These are phyloP conservation scores for Celastrina argiolus DNA, from an alignment of 2,888 invertebrate genomes.

Conservation along the genomic window DNA sequence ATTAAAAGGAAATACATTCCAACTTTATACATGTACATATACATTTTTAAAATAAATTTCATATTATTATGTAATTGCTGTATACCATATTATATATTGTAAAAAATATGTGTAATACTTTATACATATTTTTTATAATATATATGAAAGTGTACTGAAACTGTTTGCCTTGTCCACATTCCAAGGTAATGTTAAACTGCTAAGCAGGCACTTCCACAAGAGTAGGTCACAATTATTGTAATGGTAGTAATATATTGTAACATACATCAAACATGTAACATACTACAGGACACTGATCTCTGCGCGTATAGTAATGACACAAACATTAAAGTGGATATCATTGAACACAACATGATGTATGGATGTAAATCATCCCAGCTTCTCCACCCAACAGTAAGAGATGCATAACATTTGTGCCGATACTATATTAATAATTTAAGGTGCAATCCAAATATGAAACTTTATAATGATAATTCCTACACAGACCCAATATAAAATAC, in stretches of 20 bases:
- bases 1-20: conserved; percentile 29
- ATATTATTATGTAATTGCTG: conserved; percentile 35
- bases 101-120: too few species aligned
- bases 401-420: conserved; percentile 1
- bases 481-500: conserved; percentile 68
- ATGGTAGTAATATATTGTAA: conserved; percentile 24
- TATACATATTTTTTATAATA: too few species aligned
- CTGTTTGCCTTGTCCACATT: conserved; percentile 30
- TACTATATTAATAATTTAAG: conserved; percentile 11
- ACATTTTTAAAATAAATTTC: conserved; percentile 39
- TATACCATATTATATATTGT: too few species aligned
- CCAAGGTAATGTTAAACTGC: conserved; percentile 32
- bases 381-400: neutral
- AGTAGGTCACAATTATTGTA: conserved; percentile 36
- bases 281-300: conserved; percentile 41
- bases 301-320: conserved; percentile 28
- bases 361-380: neutral
- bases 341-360: neutral
- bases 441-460: conserved; percentile 57
- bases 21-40: conserved; percentile 36
- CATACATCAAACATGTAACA: conserved; percentile 27
- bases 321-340: neutral
- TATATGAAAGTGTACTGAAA: conserved; percentile 31
- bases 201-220: conserved; percentile 54
- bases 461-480: conserved; percentile 66